Percentiles rank a stretch among this genome's conserved stretches.
Conservation (phyloP, 1,140 invertebrate species). For the Drosophila bocki region DNA sequence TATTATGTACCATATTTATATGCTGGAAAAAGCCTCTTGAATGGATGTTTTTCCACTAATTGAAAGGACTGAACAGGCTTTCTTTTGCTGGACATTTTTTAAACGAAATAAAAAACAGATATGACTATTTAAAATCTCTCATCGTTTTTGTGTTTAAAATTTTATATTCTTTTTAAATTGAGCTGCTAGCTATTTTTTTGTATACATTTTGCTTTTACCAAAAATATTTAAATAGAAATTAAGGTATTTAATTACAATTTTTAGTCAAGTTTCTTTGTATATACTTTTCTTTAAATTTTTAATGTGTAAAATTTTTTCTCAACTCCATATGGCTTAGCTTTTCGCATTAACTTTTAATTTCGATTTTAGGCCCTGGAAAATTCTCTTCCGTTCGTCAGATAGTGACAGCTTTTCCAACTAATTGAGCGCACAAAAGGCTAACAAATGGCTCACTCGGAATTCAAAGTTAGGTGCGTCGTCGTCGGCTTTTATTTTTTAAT, state of each 20-base stretch:
- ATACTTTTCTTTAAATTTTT: background rate
- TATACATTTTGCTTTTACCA: background rate
- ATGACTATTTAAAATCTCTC: background rate
- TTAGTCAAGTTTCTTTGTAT: background rate
- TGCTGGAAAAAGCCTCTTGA: background rate
- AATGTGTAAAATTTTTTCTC: background rate
- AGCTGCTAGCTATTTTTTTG: background rate
- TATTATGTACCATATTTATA: background rate
- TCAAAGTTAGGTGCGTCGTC: background rate
- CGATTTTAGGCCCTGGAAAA: background rate
- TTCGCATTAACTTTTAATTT: background rate
- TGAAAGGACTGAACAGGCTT: background rate
- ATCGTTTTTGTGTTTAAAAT: background rate
- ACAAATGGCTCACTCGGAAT: slow-evolving; percentile 2
- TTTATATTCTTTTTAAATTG: background rate
- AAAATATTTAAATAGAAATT: background rate
- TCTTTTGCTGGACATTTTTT: background rate
- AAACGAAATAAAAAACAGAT: background rate
- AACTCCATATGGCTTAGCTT: no score
- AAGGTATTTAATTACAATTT: background rate
- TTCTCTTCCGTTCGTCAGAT: background rate
- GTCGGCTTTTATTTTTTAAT: slow-evolving; percentile 69
- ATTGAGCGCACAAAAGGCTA: slow-evolving; percentile 3
- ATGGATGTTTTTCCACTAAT: background rate
- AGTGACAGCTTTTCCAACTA: slow-evolving; percentile 6